phyloP scores from a whole-genome alignment of 2,113 vertebrate species.

The Corynorhinus townsendii region DNA sequence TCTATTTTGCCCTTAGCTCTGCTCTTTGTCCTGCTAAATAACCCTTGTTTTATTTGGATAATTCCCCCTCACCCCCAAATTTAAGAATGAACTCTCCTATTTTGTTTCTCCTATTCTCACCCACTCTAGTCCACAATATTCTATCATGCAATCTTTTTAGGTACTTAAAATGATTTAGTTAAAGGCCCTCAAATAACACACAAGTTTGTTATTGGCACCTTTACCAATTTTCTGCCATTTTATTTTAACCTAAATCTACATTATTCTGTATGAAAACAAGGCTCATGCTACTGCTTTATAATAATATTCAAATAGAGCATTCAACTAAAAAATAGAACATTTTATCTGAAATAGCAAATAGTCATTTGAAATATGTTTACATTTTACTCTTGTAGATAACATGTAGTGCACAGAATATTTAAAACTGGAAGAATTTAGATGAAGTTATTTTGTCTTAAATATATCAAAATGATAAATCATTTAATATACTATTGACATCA shows the following conservation, averaged over 20 bases:
- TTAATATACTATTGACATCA: neutral
- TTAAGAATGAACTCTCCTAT: neutral
- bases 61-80: neutral
- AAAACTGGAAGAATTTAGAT: neutral
- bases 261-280: neutral
- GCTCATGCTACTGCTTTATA: neutral
- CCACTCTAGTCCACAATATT: neutral
- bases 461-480: neutral
- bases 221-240: neutral
- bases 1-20: neutral
- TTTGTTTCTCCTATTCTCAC: neutral
- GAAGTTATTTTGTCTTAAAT: neutral
- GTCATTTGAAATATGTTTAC: neutral
- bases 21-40: neutral
- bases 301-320: neutral
- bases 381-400: neutral
- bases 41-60: neutral
- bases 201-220: neutral
- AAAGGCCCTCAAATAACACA: neutral
- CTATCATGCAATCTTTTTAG: neutral
- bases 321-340: neutral
- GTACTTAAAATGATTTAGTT: neutral
- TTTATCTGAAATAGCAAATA: neutral
- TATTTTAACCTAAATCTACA: neutral
- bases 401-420: neutral